Evolutionary conservation across 2,113 vertebrate species (phyloP), one percentile per base, ranked within the genome.

Genomic region (Ctenodactylus gundi): DNA sequence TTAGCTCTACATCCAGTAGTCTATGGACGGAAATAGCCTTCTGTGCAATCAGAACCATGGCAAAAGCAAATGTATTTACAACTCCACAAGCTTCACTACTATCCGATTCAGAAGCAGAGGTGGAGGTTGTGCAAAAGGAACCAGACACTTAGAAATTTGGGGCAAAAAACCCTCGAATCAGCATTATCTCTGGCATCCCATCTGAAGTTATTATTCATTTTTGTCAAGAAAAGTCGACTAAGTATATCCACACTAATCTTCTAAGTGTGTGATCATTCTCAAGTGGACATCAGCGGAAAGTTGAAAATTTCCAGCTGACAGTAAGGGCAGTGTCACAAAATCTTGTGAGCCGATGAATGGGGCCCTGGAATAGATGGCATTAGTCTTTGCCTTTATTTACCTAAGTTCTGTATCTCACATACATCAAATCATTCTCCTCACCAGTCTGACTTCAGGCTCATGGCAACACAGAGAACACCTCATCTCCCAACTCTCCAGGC

Each of bases 141-240:
- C 14, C 7, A 46, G 8, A 2, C 15, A n/a, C 2, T 73, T 44
- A 67, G 17, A 53, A 4, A 18, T 85, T 60, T 67, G 76, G 44
- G 23, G 60, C 83, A 95, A 80, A 70, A 53, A 84, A 85, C 0
- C 21, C 21, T 53, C 6, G 34, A 76, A 34, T 0, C 3, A 65
- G 27, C 25, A 65, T 17, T 78, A 70, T 91, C 4, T 83, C 85
- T 73, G 36, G 25, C 46, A 17, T 72, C 10, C 44, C 34, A 81
- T 82, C 31, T 93, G 49, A 46, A 85, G 23, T 23, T 31, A 29
- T 6, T 20, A 83, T 31, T 92, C 36, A 83, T 70, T 92, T 90
- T 58, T 88, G 15, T 94, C 84, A 46, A 90, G 23, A 27, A 94
- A 85, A 95, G n/a, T 68, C 29, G 82, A 49, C 15, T 46, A 88